A percentile compares a stretch with the other conserved stretches of the same genome.
Conservation (phyloP, 2,113 vertebrate species). For the Theristicus caerulescens region DNA sequence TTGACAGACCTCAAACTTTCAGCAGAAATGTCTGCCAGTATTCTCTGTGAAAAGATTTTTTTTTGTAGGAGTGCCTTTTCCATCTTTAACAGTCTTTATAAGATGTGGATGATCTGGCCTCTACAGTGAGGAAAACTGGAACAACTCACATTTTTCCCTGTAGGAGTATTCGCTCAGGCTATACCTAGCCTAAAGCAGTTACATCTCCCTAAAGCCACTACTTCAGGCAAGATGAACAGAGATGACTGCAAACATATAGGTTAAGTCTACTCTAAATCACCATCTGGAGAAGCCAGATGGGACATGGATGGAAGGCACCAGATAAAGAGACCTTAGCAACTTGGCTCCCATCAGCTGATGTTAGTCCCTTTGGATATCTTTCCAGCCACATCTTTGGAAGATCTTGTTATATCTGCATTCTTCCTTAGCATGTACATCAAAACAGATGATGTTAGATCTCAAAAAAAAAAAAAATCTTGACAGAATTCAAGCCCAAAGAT, state of each 20-base stretch:
- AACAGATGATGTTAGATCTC: not conserved
- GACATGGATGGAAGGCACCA: not conserved
- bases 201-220: not conserved
- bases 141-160: not conserved
- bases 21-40: not conserved
- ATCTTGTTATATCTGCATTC: not conserved
- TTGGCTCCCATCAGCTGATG: not conserved
- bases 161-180: not conserved
- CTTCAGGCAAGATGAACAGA: not conserved
- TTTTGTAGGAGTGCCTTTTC: not conserved
- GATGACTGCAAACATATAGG: not conserved
- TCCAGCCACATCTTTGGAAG: not conserved
- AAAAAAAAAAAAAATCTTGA: not conserved
- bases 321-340: not conserved
- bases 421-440: not conserved
- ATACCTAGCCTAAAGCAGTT: not conserved
- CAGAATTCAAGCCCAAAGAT: not conserved
- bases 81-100: not conserved
- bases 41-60: not conserved
- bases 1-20: not conserved
- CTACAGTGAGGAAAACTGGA: not conserved
- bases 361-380: not conserved
- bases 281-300: conserved; percentile 1
- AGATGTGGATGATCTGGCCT: not conserved
- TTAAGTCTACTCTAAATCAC: not conserved